Base-by-base conservation (phyloP, 2,113 vertebrate genomes). In the Chiloscyllium plagiosum region DNA sequence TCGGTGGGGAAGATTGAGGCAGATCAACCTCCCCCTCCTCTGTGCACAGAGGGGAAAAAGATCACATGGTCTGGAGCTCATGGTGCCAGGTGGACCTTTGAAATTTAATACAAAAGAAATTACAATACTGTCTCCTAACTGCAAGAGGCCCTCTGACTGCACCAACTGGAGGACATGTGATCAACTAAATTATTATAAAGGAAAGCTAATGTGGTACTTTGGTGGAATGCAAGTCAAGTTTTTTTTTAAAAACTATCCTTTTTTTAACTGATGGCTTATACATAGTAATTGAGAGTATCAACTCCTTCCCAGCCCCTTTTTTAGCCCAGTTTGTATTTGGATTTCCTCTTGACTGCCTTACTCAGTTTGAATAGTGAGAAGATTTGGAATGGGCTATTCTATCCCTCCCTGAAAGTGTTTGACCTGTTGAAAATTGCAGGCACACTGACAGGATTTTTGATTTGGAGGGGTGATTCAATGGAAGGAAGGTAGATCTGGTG, bases 1-100 rank as follows among this genome's bases (percentile, higher is more conserved):
- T 98, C 97, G 97, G 96, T 97, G 96, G 96, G 65, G n/a, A 20
- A 47, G 89, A 66, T 42, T n/a, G 61, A 93, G 33, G 61, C 61
- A 93, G 61, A 66, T 0, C 61, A 66, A 66, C 61, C 22, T n/a
- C 20, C 61, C 89, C 89, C 42, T 10, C 10, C 12, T 33, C 29
- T 20, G 89, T 93, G 89, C 33, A 65, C 33, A 5, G 89, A 66
- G 86, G 86, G 86, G 89, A 33, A 92, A 47, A 29, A 93, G 89
- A 66, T 66, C 17, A 93, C 37, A 93, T 22, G n/a, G 33, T 93
- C 89, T 20, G 56, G 61, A 93, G 33, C 22, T 65, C 89, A 93
- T 42, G 89, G 61, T 93, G 89, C 89, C 89, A 93, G 89, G 33
- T 65, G n/a, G 89, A 93, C 17, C 61, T 93, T 47, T 3, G 15